A percentile compares a stretch with the other conserved stretches of the same genome.
phyloP scores from a whole-genome alignment of 2,797 vertebrate species.

The Philypnodon macrostomus region DNA sequence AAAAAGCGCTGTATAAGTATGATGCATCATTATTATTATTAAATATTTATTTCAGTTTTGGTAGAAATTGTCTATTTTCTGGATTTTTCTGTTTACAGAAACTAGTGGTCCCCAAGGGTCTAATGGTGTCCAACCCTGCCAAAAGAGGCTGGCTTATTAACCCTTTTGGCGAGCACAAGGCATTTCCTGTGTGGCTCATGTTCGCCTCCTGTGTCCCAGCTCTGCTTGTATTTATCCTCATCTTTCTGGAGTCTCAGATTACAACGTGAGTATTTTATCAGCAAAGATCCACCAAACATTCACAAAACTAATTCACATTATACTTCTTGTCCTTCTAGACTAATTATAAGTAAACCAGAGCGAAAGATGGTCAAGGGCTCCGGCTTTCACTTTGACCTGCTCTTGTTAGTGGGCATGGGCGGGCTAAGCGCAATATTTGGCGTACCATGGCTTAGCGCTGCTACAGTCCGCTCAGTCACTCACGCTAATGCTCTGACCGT shows the following conservation, averaged over 20 bases:
- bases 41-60: background rate
- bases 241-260: constrained; percentile 97
- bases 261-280: constrained; percentile 84
- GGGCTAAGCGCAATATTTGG: constrained; percentile 88
- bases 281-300: background rate
- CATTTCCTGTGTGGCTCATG: constrained; percentile 88
- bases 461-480: constrained; percentile 92
- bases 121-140: constrained; percentile 80
- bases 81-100: constrained; percentile 75
- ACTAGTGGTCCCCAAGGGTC: constrained; percentile 87
- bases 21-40: no score
- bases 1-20: no score
- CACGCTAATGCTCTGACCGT: constrained; percentile 94
- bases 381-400: constrained; percentile 92
- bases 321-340: constrained; percentile 62
- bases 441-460: constrained; percentile 94
- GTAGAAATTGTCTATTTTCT: background rate
- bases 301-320: background rate
- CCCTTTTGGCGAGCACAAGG: constrained; percentile 74
- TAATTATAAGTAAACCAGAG: constrained; percentile 94
- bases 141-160: constrained; percentile 88
- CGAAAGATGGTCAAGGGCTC: constrained; percentile 94
- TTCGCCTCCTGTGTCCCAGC: constrained; percentile 84
- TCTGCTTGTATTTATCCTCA: constrained; percentile 94
- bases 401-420: constrained; percentile 93